Conservation (phyloP, 1,140 invertebrate species). For the Tetraneura akinire region DNA sequence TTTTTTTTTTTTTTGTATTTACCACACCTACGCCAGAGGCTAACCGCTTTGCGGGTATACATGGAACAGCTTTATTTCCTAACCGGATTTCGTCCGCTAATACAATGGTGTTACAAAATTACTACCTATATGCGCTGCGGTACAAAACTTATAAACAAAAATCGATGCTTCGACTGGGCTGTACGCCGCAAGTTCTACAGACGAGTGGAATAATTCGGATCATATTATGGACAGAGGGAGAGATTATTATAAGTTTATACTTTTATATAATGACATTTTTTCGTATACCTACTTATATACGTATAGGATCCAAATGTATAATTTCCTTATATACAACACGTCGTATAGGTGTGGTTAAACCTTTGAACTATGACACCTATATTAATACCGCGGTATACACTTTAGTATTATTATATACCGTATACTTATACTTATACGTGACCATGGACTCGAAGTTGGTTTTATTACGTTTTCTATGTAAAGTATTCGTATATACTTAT, state of each 20-base stretch:
- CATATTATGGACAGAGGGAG: background rate
- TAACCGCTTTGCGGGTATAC: constrained; percentile 44
- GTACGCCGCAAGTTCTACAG: constrained; percentile 22
- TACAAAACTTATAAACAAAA: background rate
- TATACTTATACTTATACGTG: background rate
- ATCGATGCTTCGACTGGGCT: too few species aligned
- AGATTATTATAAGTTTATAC: constrained; percentile 12
- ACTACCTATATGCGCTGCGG: too few species aligned
- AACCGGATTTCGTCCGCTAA: constrained; percentile 19
- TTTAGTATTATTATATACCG: background rate
- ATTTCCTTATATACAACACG: too few species aligned
- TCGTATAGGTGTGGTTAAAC: constrained; percentile 18
- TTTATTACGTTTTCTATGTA: background rate
- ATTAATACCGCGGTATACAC: too few species aligned
- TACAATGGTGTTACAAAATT: constrained; percentile 33
- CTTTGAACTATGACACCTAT: constrained; percentile 42
- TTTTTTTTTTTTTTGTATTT: constrained; percentile 15
- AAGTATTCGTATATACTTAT: background rate
- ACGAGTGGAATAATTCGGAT: constrained; percentile 1
- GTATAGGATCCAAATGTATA: too few species aligned
- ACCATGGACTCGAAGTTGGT: constrained; percentile 35
- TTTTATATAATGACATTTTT: constrained; percentile 1
- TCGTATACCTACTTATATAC: background rate
- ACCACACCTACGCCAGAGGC: constrained; percentile 50
- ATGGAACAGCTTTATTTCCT: constrained; percentile 38